Evolutionary conservation across 1,140 invertebrate species (phyloP).

Genomic region (Glomeris maerens): DNA sequence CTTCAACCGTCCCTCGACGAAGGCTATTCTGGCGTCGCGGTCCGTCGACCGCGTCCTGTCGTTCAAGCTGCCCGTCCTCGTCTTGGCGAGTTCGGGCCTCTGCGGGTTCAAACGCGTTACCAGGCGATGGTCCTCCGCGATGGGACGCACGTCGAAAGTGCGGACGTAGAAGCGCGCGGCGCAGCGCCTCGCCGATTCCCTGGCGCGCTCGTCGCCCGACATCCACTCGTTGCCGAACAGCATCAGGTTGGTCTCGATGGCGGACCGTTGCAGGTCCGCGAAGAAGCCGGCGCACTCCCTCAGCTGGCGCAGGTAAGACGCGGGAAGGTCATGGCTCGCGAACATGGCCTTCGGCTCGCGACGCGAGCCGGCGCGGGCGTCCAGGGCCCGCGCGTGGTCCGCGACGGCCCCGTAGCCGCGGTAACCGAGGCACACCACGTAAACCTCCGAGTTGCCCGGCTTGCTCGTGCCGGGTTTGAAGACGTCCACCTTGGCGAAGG

Average conservation of each 20-base stretch:
- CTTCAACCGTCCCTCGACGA: too few relatives aligned
- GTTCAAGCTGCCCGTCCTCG: too few relatives aligned
- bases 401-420: conserved; percentile 34
- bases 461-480: conserved; percentile 85
- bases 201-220: conserved; percentile 19
- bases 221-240: conserved; percentile 24
- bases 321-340: conserved; percentile 42
- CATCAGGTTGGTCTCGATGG: conserved; percentile 19
- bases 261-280: conserved; percentile 41
- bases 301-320: conserved; percentile 51
- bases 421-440: conserved; percentile 62
- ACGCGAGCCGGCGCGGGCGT: conserved; percentile 37
- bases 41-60: too few relatives aligned
- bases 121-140: too few relatives aligned
- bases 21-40: too few relatives aligned
- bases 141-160: too few relatives aligned
- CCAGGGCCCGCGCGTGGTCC: conserved; percentile 31
- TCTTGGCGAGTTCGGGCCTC: too few relatives aligned
- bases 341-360: conserved; percentile 39
- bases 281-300: conserved; percentile 46
- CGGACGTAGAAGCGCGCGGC: too few relatives aligned
- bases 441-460: conserved; percentile 85
- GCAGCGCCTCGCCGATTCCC: background rate
- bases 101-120: too few relatives aligned
- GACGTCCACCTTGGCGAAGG: conserved; percentile 47